A percentile compares a stretch with the other conserved stretches of the same genome.
These are phyloP conservation scores for Apis laboriosa DNA, from an alignment of 1,140 invertebrate genomes.

Conservation along the genomic window DNA sequence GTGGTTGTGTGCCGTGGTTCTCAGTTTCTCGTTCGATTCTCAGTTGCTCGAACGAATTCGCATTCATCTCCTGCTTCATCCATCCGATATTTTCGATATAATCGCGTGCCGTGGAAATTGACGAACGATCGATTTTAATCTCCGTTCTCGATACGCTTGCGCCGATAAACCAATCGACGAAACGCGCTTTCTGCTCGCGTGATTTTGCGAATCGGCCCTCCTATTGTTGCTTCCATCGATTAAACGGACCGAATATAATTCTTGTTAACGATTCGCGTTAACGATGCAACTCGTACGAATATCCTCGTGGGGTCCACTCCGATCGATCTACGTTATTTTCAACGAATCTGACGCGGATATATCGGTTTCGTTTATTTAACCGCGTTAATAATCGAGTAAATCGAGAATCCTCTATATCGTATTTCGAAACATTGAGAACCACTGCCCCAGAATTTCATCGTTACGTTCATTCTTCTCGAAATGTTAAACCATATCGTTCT, in stretches of 20 bases:
- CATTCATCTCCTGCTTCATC: too few relatives aligned
- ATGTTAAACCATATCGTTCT: too few relatives aligned
- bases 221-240: background rate
- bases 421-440: too few relatives aligned
- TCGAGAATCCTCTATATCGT: background rate
- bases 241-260: background rate
- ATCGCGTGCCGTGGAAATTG: background rate
- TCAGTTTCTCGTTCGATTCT: background rate
- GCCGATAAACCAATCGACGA: background rate
- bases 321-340: background rate
- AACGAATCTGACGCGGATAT: background rate
- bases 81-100: too few relatives aligned
- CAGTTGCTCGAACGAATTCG: too few relatives aligned
- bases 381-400: background rate
- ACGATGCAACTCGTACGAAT: background rate
- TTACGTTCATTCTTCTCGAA: too few relatives aligned
- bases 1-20: conserved; percentile 10
- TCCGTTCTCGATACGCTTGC: background rate
- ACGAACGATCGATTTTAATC: background rate
- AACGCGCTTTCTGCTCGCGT: background rate
- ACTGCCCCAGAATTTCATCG: too few relatives aligned
- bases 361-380: background rate
- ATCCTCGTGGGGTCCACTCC: background rate
- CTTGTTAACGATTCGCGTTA: background rate
- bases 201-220: background rate